These are phyloP conservation scores for Morpho achilles DNA, from an alignment of 2,888 invertebrate species.

Conservation along the genomic window DNA sequence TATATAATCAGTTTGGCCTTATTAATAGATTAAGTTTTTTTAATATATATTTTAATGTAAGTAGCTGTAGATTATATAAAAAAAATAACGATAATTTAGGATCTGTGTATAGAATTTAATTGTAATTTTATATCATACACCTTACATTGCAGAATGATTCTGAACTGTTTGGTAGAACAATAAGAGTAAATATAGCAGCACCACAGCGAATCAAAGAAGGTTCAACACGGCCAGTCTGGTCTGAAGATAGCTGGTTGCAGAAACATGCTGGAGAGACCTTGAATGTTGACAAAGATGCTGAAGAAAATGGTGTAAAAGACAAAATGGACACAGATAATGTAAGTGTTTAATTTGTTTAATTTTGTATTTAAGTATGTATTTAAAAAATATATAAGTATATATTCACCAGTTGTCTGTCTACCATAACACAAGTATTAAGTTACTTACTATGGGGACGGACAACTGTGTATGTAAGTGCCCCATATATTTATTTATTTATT, in stretches of 20 bases:
- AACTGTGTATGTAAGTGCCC: too few relatives aligned
- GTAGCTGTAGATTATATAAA: too few relatives aligned
- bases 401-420: too few relatives aligned
- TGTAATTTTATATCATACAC: neutral
- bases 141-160: slow-evolving; percentile 90
- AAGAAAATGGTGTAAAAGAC: slow-evolving; percentile 59
- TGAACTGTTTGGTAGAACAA: slow-evolving; percentile 97
- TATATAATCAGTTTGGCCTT: too few relatives aligned
- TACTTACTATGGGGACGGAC: too few relatives aligned
- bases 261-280: slow-evolving; percentile 96
- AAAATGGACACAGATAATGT: slow-evolving; percentile 41
- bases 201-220: slow-evolving; percentile 98
- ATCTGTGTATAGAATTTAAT: neutral
- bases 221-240: slow-evolving; percentile 97
- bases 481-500: too few relatives aligned
- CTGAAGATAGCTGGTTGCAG: slow-evolving; percentile 98
- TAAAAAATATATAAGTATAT: too few relatives aligned
- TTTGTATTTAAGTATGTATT: too few relatives aligned
- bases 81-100: too few relatives aligned
- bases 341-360: slow-evolving; percentile 27
- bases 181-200: slow-evolving; percentile 97
- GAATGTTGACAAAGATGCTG: slow-evolving; percentile 65
- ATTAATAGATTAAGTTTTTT: too few relatives aligned
- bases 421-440: too few relatives aligned
- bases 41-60: too few relatives aligned